Percentiles rank a stretch among this genome's conserved stretches.
phyloP scores from a whole-genome alignment of 2,797 vertebrate genomes.

The Spatula versicolor region DNA sequence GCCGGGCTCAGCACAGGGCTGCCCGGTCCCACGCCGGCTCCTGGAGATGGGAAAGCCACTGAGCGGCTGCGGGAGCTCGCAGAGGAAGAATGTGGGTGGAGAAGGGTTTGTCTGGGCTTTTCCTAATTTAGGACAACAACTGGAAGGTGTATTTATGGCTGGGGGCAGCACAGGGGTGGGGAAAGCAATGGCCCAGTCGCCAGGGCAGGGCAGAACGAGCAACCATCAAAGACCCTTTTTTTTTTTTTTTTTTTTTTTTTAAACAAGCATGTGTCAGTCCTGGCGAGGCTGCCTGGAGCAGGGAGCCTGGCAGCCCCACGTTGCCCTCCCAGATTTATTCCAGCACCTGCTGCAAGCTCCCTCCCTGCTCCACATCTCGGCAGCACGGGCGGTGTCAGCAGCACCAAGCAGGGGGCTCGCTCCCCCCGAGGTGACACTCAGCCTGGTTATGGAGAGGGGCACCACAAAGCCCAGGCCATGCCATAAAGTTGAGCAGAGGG shows the following conservation, averaged over 20 bases:
- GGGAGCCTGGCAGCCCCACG: fast-evolving
- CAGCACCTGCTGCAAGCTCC: neutral
- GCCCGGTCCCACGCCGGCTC: fast-evolving
- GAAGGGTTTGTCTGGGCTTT: neutral
- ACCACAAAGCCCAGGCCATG: too few relatives aligned
- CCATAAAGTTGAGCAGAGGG: neutral
- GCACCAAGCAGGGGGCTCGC: neutral
- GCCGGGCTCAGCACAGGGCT: fast-evolving
- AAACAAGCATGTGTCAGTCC: neutral
- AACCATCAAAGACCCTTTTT: neutral
- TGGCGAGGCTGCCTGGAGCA: neutral
- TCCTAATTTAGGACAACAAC: neutral
- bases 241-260: neutral
- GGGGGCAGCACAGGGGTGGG: neutral
- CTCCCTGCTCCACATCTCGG: neutral
- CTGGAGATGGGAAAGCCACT: fast-evolving
- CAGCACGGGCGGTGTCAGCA: neutral
- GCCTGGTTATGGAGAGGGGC: neutral
- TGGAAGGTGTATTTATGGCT: neutral
- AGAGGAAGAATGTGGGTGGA: neutral
- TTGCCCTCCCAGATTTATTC: neutral
- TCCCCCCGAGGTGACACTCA: neutral
- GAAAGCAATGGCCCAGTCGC: neutral
- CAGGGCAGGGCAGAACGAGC: neutral
- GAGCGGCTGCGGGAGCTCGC: fast-evolving